A percentile compares a stretch with the other conserved stretches of the same genome.
Evolutionary conservation across 2,888 invertebrate genomes (phyloP).

Genomic region (Drosophila robusta): DNA sequence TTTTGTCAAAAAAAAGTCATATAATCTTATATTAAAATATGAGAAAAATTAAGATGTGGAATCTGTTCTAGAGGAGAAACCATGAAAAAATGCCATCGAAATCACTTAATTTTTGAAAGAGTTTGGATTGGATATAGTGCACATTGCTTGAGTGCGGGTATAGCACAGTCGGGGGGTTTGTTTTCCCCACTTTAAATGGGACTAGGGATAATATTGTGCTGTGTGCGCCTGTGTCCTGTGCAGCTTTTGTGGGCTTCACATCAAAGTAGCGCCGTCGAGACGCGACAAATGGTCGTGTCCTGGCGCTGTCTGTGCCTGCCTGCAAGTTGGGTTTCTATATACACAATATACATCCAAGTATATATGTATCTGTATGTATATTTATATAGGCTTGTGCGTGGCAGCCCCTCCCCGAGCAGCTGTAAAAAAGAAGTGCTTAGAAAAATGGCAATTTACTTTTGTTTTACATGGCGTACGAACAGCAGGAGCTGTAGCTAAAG

Average conservation of each 20-base stretch:
- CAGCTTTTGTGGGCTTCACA: slow-evolving; percentile 27
- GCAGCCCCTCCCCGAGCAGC: slow-evolving; percentile 41
- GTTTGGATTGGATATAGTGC: neutral
- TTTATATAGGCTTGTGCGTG: slow-evolving; percentile 39
- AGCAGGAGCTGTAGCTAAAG: slow-evolving; percentile 7
- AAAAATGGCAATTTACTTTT: slow-evolving; percentile 79
- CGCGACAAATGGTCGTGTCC: slow-evolving; percentile 47
- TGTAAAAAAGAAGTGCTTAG: slow-evolving; percentile 76
- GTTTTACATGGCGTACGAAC: slow-evolving; percentile 49
- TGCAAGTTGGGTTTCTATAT: neutral
- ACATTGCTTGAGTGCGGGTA: neutral
- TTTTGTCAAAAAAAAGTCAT: too few relatives aligned
- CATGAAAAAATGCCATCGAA: too few relatives aligned
- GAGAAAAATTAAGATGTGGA: too few relatives aligned
- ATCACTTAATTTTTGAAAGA: too few relatives aligned
- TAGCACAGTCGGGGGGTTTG: neutral
- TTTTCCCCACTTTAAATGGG: neutral
- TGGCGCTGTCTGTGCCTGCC: neutral
- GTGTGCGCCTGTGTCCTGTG: slow-evolving; percentile 13
- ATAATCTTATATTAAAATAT: too few relatives aligned
- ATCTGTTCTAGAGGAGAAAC: too few relatives aligned
- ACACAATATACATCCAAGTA: neutral
- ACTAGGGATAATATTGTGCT: neutral
- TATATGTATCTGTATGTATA: neutral
- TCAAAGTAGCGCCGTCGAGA: slow-evolving; percentile 52